phyloP scores from a whole-genome alignment of 2,113 vertebrate genomes.

The Cinclus cinclus region DNA sequence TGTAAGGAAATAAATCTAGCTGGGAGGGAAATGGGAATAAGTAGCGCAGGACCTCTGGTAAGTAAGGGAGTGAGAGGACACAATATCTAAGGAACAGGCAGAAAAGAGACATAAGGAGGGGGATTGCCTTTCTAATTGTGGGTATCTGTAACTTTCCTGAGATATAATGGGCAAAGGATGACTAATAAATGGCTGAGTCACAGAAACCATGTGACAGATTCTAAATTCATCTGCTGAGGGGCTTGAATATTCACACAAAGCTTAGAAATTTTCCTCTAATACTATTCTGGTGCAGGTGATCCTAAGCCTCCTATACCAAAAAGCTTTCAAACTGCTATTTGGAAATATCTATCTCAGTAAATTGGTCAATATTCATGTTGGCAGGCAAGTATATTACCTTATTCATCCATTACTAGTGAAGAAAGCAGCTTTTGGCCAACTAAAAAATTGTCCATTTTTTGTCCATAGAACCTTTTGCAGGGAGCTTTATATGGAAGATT shows the following conservation, averaged over 20 bases:
- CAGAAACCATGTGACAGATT: constrained; percentile 17
- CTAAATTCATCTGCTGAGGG: constrained; percentile 37
- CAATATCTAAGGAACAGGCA: neutral
- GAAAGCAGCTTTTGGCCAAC: neutral
- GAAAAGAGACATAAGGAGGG: neutral
- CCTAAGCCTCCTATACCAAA: neutral
- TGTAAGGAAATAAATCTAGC: neutral
- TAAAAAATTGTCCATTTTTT: neutral
- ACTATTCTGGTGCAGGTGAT: constrained; percentile 18
- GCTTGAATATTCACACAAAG: constrained; percentile 8
- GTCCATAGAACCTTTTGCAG: neutral
- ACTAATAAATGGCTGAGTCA: constrained; percentile 62
- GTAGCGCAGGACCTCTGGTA: neutral
- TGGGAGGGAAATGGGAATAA: neutral
- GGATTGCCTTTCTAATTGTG: constrained; percentile 60
- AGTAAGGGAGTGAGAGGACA: neutral
- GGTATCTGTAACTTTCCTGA: constrained; percentile 45
- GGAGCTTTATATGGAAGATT: neutral
- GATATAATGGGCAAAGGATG: constrained; percentile 47
- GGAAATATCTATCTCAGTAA: neutral
- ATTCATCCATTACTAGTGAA: neutral
- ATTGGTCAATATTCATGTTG: neutral
- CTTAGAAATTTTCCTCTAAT: constrained; percentile 4
- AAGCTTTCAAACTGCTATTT: neutral
- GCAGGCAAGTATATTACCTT: neutral